Evolutionary conservation across 2,888 invertebrate species (phyloP).

Genomic region (Thymelicus lineola): DNA sequence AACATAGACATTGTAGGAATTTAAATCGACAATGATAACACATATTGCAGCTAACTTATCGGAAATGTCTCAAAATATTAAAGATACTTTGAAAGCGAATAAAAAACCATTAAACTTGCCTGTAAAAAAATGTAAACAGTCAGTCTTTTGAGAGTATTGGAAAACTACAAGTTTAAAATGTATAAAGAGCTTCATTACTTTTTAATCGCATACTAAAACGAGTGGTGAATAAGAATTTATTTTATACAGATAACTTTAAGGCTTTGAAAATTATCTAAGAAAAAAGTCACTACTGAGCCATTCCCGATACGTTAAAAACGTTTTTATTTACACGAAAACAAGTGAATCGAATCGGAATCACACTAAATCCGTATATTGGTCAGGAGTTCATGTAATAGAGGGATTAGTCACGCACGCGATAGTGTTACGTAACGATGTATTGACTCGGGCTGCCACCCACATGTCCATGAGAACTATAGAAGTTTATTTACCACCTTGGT

Average conservation of each 20-base stretch:
- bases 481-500: neutral
- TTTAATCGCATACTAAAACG: neutral
- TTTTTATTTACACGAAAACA: constrained; percentile 29
- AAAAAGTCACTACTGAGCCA: constrained; percentile 16
- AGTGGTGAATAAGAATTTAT: neutral
- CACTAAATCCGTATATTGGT: constrained; percentile 37
- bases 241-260: neutral
- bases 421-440: neutral
- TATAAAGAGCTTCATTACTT: neutral
- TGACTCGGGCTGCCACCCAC: neutral
- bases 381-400: constrained; percentile 36
- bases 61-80: constrained; percentile 19
- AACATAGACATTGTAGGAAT: constrained; percentile 27
- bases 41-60: constrained; percentile 8
- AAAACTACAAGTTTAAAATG: constrained; percentile 8
- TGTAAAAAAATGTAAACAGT: constrained; percentile 18
- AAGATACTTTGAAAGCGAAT: neutral
- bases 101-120: neutral
- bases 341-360: constrained; percentile 29
- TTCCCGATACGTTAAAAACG: constrained; percentile 28
- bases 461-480: too few species aligned
- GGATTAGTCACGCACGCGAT: constrained; percentile 31
- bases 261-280: neutral
- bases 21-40: constrained; percentile 36
- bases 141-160: constrained; percentile 32